Percentiles rank a stretch among this genome's conserved stretches.
Evolutionary conservation across 2,113 vertebrate genomes (phyloP).

Genomic region (Promerops cafer): DNA sequence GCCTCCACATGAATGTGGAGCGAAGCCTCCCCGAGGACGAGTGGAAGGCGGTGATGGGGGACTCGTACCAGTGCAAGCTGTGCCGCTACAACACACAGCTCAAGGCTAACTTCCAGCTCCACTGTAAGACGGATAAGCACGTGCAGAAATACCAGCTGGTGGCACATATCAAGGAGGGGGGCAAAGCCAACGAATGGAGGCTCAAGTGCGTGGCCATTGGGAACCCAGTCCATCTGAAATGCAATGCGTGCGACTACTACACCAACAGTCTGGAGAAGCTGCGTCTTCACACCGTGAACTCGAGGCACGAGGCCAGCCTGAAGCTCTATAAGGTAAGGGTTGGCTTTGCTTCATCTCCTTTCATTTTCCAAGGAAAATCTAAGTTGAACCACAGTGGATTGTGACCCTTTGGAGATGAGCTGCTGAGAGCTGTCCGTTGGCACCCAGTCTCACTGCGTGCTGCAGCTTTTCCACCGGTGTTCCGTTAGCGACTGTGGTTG

Average conservation of each 20-base stretch:
- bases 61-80: conserved; percentile 96
- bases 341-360: neutral
- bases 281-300: conserved; percentile 93
- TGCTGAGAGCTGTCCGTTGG: neutral
- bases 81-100: conserved; percentile 98
- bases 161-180: conserved; percentile 97
- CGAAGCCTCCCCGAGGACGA: conserved; percentile 93
- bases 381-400: neutral
- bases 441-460: rapidly evolving
- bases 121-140: conserved; percentile 98
- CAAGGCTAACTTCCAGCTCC: conserved; percentile 98
- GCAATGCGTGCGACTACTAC: conserved; percentile 98
- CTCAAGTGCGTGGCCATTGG: conserved; percentile 98
- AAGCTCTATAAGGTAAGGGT: conserved; percentile 95
- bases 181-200: conserved; percentile 96
- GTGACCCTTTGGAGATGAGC: neutral
- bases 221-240: conserved; percentile 96
- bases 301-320: conserved; percentile 95
- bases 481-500: rapidly evolving
- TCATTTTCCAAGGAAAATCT: neutral
- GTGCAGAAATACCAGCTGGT: conserved; percentile 98
- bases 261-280: conserved; percentile 98
- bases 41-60: conserved; percentile 93
- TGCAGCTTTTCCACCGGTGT: rapidly evolving
- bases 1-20: conserved; percentile 94